Base-by-base conservation (phyloP, 2,888 invertebrate genomes). In the Subacronicta megacephala region DNA sequence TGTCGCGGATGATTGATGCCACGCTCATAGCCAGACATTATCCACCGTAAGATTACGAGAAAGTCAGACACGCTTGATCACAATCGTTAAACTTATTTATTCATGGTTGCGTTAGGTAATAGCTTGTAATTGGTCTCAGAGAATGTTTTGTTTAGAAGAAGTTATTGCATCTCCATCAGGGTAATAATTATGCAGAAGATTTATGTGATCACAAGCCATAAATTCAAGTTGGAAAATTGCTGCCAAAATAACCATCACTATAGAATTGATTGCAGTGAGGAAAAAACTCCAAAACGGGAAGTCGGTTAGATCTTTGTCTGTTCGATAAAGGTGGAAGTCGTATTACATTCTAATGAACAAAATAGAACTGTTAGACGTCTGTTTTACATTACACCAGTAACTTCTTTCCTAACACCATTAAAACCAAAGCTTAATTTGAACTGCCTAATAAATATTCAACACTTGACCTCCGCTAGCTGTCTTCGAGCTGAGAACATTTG, bases 1-100 rank as follows among this genome's bases (percentile, higher is more conserved):
- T 52, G 65, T 62, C 70, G 45, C 50, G 55, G 35, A 71, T 75
- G 77, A 77, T 77, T 78, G 76, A 78, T 78, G 78, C 35, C 54
- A 55, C 37, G 54, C 45, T 58, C 42, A 74, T 62, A 64, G 54
- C 50, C 60, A 55, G 65, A 53, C 56, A 62, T 64, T 62, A 75
- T 57, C 61, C 53, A 57, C 60, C 51, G 52, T 62, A 54, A 50
- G 68, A 71, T 67, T 62, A 56, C 56, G 52, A 70, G 70, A 76
- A 70, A 76, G 77, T 35, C 53, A 52, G 73, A 46, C 38, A 59
- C 61, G 60, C 50, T 62, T 42, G 47, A 67, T 62, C 65, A 68
- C 41, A 65, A 56, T 57, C 47, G 55, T 70, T 40, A 43, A 16
- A 29, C 17, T 51, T 68, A 73, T 60, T 69, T 70, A 60, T 59